phyloP scores from a whole-genome alignment of 1,140 invertebrate species.

The Chrysoperla carnea region DNA sequence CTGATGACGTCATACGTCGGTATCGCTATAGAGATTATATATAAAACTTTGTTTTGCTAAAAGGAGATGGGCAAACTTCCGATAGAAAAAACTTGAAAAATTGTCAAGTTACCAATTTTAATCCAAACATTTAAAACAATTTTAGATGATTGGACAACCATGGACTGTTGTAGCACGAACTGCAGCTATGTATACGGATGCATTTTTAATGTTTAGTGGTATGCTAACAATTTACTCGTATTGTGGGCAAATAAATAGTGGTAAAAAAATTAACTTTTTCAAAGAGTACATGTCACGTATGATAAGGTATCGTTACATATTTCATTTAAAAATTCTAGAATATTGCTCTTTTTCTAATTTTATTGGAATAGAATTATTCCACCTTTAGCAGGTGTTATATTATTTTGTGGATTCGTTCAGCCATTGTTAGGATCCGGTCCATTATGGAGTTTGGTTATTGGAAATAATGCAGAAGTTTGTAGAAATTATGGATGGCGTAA shows the following conservation, averaged over 20 bases:
- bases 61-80: too few species aligned
- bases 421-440: conserved; percentile 37
- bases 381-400: conserved; percentile 33
- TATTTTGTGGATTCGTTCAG: conserved; percentile 43
- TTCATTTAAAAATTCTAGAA: too few species aligned
- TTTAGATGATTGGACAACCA: conserved; percentile 39
- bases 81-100: too few species aligned
- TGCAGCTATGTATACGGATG: conserved; percentile 58
- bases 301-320: conserved; percentile 26
- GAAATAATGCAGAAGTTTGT: conserved; percentile 36
- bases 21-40: too few species aligned
- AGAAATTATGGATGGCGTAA: conserved; percentile 40
- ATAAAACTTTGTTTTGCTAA: too few species aligned
- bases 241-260: conserved; percentile 33
- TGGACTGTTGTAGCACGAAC: conserved; percentile 54
- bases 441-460: conserved; percentile 39
- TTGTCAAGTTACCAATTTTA: too few species aligned
- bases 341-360: too few species aligned
- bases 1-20: too few species aligned
- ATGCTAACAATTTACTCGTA: conserved; percentile 47
- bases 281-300: conserved; percentile 38
- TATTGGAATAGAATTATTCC: conserved; percentile 30
- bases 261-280: conserved; percentile 34
- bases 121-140: too few species aligned
- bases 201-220: conserved; percentile 57